Evolutionary conservation across 2,888 invertebrate genomes (phyloP), one percentile per base, ranked within the genome.

Genomic region (Scaptomyza parva): DNA sequence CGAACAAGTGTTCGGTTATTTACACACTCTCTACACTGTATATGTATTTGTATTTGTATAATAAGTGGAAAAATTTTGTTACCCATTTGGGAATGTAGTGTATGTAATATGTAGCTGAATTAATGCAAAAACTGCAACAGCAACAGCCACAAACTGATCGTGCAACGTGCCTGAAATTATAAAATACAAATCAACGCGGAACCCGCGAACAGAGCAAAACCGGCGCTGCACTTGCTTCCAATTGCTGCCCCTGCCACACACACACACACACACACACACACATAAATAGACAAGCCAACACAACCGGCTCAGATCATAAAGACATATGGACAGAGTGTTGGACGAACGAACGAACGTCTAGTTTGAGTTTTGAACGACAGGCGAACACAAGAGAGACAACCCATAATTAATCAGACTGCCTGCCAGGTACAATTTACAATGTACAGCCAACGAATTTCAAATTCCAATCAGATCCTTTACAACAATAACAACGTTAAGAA

Each of bases 141-240:
- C 45, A 40, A 47, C 30, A 40, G 44, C 35, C 12, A 66, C 50
- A 66, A 68, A 73, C 62, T 65, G 78, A 77, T 74, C 74, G 68
- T 83, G 84, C 86, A 83, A 83, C 83, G 83, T 83, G 83, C 78
- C 69, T 83, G 86, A 83, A 83, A 83, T 83, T 76, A 79, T 71
- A 86, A 83, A 83, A 84, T 84, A 71, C 74, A 83, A 86, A 70
- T 74, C 74, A 83, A 88, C 67, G 81, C 83, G 88, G 82, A 83
- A 83, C 86, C 55, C 52, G 58, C 61, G 59, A 39, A 50, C 57
- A 52, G 33, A 55, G 37, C 28, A 62, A 62, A 61, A 73, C 35
- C 54, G 69, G 54, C 78, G 70, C 35, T 76, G 78, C 78, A 76
- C 76, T 78, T 76, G 78, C 78, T 30, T 24, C 26, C 63, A 58